phyloP scores from a whole-genome alignment of 2,797 vertebrate species.

The Sebastes aleutianus region DNA sequence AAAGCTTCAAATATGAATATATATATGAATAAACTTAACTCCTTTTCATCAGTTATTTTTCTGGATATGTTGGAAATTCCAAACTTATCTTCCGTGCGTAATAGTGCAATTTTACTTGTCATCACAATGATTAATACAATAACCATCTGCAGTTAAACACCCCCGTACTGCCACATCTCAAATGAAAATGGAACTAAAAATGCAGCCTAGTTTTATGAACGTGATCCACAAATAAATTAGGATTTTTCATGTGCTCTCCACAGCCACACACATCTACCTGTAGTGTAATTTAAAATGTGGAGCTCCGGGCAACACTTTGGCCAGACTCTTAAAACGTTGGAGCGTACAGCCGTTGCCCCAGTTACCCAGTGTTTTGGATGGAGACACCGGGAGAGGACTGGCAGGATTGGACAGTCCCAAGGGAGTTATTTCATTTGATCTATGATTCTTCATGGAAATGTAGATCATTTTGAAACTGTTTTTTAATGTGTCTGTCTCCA shows the following conservation, averaged over 20 bases:
- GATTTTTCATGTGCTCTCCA: neutral
- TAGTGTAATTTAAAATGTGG: neutral
- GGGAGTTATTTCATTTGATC: neutral
- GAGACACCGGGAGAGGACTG: neutral
- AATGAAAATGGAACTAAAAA: neutral
- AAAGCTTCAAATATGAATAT: too few relatives aligned
- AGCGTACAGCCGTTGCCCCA: neutral
- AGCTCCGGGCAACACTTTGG: neutral
- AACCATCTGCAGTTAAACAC: too few relatives aligned
- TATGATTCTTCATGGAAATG: neutral
- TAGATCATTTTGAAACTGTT: neutral
- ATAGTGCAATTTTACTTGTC: too few relatives aligned
- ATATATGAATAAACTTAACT: too few relatives aligned
- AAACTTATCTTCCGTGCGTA: fast-evolving
- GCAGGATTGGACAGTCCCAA: neutral
- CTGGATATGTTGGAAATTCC: too few relatives aligned
- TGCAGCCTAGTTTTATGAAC: too few relatives aligned
- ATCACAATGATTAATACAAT: too few relatives aligned
- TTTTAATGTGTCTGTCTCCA: neutral
- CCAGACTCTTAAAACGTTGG: neutral
- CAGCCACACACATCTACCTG: neutral
- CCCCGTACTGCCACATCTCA: fast-evolving
- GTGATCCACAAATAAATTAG: neutral
- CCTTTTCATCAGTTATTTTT: too few relatives aligned
- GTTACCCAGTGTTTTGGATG: neutral